Conservation (phyloP, 1,140 invertebrate genomes). For the Zophobas morio region DNA sequence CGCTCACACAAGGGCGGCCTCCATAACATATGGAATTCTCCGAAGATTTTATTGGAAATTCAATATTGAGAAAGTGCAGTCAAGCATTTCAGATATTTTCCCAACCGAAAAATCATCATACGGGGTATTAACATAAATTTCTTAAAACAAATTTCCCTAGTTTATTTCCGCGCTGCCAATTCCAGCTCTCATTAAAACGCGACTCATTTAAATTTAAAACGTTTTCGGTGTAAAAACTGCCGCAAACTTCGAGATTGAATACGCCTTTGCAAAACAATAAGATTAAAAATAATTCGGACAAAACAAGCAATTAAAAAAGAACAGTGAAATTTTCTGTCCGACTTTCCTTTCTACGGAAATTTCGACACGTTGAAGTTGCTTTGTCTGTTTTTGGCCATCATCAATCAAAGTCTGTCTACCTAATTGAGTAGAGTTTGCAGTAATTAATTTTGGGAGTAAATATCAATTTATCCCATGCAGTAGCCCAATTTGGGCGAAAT, state of each 20-base stretch:
- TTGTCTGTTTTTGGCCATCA: constrained; percentile 37
- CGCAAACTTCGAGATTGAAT: no score
- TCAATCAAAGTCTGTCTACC: constrained; percentile 36
- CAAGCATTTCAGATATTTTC: constrained; percentile 24
- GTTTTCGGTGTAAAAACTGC: no score
- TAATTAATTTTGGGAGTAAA: constrained; percentile 45
- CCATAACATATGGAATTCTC: constrained; percentile 31
- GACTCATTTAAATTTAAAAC: no score
- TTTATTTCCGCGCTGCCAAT: neutral
- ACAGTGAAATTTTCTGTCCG: neutral
- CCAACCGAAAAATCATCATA: constrained; percentile 37
- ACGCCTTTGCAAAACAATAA: no score
- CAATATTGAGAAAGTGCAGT: constrained; percentile 30
- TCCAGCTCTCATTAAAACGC: no score
- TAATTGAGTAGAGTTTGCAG: constrained; percentile 43
- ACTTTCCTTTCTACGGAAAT: constrained; percentile 17
- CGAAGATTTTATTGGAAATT: constrained; percentile 41
- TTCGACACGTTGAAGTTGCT: constrained; percentile 3
- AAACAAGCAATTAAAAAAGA: constrained; percentile 9
- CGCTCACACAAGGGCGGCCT: neutral
- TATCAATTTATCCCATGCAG: constrained; percentile 9
- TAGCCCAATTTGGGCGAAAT: neutral
- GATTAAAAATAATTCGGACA: neutral
- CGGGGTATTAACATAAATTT: constrained; percentile 35
- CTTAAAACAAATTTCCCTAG: constrained; percentile 4